A percentile compares a stretch with the other conserved stretches of the same genome.
These are phyloP conservation scores for Perca fluviatilis DNA, from an alignment of 2,113 vertebrate genomes.

Conservation along the genomic window DNA sequence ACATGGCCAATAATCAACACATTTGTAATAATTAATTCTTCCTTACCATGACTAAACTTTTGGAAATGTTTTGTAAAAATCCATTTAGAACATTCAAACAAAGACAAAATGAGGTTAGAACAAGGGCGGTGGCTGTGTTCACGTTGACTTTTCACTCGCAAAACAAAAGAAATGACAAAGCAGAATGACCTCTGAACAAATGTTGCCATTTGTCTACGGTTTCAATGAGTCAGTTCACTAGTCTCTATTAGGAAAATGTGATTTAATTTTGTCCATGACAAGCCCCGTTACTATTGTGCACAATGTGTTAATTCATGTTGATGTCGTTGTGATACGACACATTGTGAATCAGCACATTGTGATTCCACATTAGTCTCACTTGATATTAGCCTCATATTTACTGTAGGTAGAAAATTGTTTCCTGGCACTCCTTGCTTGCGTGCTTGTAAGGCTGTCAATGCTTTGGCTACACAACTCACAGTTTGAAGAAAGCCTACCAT, in stretches of 20 bases:
- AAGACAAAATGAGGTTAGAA: background rate
- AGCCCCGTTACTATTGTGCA: background rate
- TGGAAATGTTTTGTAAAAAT: background rate
- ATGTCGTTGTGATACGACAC: background rate
- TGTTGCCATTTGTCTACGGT: background rate
- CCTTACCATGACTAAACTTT: background rate
- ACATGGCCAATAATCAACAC: background rate
- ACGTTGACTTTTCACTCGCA: background rate
- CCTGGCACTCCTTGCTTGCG: background rate
- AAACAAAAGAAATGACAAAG: background rate
- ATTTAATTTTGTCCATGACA: background rate
- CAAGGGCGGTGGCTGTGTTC: background rate
- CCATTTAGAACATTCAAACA: background rate
- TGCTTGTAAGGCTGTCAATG: background rate
- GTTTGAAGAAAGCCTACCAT: slow-evolving; percentile 16
- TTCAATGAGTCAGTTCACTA: background rate
- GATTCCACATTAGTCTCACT: background rate
- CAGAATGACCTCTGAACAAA: background rate
- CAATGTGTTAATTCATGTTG: background rate
- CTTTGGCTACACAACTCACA: slow-evolving; percentile 3
- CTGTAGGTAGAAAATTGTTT: background rate
- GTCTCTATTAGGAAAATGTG: background rate
- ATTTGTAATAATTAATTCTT: background rate
- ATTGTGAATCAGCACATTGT: too few relatives aligned
- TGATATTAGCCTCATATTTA: background rate